Evolutionary conservation across 2,113 vertebrate genomes (phyloP).

Genomic region (Cebidichthys violaceus): DNA sequence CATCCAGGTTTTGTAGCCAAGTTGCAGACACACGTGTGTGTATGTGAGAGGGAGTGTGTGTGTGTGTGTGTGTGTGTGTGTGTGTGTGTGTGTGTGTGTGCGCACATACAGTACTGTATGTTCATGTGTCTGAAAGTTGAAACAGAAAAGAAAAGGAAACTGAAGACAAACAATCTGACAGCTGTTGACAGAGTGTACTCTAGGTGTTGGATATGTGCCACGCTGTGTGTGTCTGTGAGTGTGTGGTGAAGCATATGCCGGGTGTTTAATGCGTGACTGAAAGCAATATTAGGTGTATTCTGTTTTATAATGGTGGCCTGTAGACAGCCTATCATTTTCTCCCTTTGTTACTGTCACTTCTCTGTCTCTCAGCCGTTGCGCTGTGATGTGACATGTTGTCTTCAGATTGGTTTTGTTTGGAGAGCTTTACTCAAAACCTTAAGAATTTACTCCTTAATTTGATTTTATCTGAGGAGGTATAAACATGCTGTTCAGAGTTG

Average conservation of each 20-base stretch:
- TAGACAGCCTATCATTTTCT: conserved; percentile 51
- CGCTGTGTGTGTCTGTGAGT: background rate
- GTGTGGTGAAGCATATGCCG: conserved; percentile 27
- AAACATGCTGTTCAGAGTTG: conserved; percentile 11
- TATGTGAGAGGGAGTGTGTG: background rate
- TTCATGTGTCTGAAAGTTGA: conserved; percentile 14
- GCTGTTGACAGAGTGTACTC: conserved; percentile 34
- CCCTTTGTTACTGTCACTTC: conserved; percentile 35
- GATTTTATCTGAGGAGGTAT: conserved; percentile 4
- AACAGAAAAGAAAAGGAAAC: conserved; percentile 18
- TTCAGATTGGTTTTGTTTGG: conserved; percentile 17
- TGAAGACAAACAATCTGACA: conserved; percentile 37
- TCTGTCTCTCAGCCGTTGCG: conserved; percentile 26
- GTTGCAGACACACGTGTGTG: conserved; percentile 18
- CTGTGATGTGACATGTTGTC: conserved; percentile 36
- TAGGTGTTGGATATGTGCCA: conserved; percentile 38
- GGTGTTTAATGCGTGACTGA: conserved; percentile 42
- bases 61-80: too few species aligned
- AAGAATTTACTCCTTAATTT: conserved; percentile 23
- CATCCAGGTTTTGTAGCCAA: conserved; percentile 37
- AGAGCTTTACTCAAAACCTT: conserved; percentile 21
- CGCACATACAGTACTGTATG: background rate
- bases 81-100: background rate
- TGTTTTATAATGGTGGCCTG: conserved; percentile 53
- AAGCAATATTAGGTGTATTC: conserved; percentile 44